phyloP scores from a whole-genome alignment of 2,888 invertebrate species.

The Chaetogeoica ovagalla region DNA sequence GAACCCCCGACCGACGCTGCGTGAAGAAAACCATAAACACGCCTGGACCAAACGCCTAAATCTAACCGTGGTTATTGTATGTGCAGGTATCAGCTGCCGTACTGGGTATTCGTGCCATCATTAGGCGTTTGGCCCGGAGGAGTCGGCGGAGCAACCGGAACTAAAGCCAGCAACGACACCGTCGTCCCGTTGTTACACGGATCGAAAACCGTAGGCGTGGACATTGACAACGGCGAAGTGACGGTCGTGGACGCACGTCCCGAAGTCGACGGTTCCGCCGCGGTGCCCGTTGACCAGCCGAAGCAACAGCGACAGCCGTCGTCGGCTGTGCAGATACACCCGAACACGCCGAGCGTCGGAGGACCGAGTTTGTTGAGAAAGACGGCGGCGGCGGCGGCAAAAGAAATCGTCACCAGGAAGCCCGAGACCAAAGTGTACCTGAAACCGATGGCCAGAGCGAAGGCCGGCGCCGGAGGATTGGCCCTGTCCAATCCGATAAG shows the following conservation, averaged over 20 bases:
- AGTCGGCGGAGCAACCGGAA: conserved; percentile 17
- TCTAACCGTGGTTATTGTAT: conserved; percentile 51
- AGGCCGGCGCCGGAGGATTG: conserved; percentile 68
- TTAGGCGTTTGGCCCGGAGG: conserved; percentile 47
- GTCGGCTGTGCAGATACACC: neutral
- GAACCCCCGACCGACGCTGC: too few species aligned
- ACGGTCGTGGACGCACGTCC: conserved; percentile 12
- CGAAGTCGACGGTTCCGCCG: neutral
- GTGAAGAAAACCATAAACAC: too few species aligned
- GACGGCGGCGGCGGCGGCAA: neutral
- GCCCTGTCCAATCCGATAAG: conserved; percentile 74
- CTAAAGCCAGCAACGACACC: neutral
- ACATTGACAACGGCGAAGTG: conserved; percentile 10
- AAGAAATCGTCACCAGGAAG: neutral
- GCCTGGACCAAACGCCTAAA: conserved; percentile 12
- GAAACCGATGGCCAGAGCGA: conserved; percentile 70
- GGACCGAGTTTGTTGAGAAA: conserved; percentile 34
- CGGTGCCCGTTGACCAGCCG: neutral
- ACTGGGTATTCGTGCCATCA: conserved; percentile 40
- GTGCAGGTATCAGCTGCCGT: conserved; percentile 47
- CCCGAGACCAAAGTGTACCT: conserved; percentile 59
- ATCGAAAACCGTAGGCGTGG: neutral
- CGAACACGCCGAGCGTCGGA: conserved; percentile 42
- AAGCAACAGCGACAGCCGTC: neutral
- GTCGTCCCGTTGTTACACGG: neutral